Evolutionary conservation across 2,888 invertebrate species (phyloP).

Genomic region (Corbicula japonica): DNA sequence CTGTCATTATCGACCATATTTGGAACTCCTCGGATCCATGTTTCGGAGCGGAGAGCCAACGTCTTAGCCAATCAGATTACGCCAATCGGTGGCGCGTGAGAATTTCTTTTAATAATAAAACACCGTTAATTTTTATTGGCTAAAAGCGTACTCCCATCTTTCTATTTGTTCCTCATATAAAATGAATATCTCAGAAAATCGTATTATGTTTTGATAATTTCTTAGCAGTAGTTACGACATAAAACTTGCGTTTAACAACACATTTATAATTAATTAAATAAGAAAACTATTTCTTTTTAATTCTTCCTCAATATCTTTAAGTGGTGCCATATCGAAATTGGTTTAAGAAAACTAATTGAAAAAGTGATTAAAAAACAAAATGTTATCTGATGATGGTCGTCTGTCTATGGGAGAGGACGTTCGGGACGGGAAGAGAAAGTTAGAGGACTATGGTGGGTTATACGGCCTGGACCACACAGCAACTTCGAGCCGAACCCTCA

Average conservation of each 20-base stretch:
- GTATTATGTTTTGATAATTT: conserved; percentile 67
- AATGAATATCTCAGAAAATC: conserved; percentile 68
- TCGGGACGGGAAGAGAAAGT: conserved; percentile 86
- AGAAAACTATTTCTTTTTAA: conserved; percentile 43
- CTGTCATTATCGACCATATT: conserved; percentile 54
- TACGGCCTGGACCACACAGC: conserved; percentile 90
- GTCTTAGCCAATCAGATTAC: conserved; percentile 62
- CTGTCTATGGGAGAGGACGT: conserved; percentile 83
- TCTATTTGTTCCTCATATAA: conserved; percentile 63
- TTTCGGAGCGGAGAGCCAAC: conserved; percentile 36
- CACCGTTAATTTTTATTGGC: conserved; percentile 68
- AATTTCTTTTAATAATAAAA: conserved; percentile 59
- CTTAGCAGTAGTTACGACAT: conserved; percentile 58
- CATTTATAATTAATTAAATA: conserved; percentile 65
- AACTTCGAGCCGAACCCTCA: conserved; percentile 62
- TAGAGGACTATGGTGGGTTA: conserved; percentile 95
- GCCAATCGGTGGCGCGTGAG: conserved; percentile 56
- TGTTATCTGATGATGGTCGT: conserved; percentile 84
- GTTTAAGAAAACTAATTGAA: conserved; percentile 34
- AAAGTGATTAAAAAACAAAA: conserved; percentile 34
- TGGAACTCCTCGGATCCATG: conserved; percentile 50
- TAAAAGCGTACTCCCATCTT: conserved; percentile 52
- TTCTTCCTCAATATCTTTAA: conserved; percentile 36
- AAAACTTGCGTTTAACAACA: conserved; percentile 55
- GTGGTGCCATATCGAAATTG: conserved; percentile 18